These are phyloP conservation scores for Drosophila ogumai DNA, from an alignment of 1,140 invertebrate genomes.

Conservation along the genomic window DNA sequence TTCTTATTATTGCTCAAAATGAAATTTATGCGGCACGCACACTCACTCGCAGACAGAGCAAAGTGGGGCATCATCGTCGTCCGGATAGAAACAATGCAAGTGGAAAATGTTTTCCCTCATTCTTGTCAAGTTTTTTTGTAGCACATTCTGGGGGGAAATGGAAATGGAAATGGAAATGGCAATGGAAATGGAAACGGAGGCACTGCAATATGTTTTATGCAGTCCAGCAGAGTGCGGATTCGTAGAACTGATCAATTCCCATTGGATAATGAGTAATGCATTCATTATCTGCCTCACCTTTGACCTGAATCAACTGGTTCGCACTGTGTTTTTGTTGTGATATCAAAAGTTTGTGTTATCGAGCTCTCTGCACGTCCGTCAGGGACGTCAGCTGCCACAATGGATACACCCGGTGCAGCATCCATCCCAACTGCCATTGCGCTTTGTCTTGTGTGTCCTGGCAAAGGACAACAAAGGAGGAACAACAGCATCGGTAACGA, in stretches of 20 bases:
- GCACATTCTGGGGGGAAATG: slow-evolving; percentile 18
- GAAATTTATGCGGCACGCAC: slow-evolving; percentile 55
- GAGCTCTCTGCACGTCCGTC: slow-evolving; percentile 10
- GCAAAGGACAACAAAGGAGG: slow-evolving; percentile 19
- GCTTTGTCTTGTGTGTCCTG: slow-evolving; percentile 32
- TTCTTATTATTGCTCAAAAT: slow-evolving; percentile 77
- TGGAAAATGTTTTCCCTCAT: slow-evolving; percentile 47
- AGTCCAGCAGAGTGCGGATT: not conserved
- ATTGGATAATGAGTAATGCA: not conserved
- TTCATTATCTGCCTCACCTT: slow-evolving; percentile 29
- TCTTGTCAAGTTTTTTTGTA: slow-evolving; percentile 29
- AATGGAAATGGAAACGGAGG: slow-evolving; percentile 8
- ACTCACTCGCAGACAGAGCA: slow-evolving; percentile 26
- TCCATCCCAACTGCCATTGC: slow-evolving; percentile 36
- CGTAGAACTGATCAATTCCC: slow-evolving; percentile 14
- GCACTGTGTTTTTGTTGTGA: not conserved
- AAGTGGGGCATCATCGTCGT: slow-evolving; percentile 63
- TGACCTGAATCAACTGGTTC: slow-evolving; percentile 3
- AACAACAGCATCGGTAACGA: slow-evolving; percentile 29
- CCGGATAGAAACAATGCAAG: slow-evolving; percentile 62
- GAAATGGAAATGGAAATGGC: slow-evolving; percentile 18
- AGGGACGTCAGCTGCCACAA: slow-evolving; percentile 20
- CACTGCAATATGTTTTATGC: slow-evolving; percentile 10
- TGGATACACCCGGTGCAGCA: slow-evolving; percentile 27
- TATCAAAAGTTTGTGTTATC: slow-evolving; percentile 10